Base-by-base conservation (phyloP, 2,113 vertebrate species). In the Kryptolebias marmoratus region DNA sequence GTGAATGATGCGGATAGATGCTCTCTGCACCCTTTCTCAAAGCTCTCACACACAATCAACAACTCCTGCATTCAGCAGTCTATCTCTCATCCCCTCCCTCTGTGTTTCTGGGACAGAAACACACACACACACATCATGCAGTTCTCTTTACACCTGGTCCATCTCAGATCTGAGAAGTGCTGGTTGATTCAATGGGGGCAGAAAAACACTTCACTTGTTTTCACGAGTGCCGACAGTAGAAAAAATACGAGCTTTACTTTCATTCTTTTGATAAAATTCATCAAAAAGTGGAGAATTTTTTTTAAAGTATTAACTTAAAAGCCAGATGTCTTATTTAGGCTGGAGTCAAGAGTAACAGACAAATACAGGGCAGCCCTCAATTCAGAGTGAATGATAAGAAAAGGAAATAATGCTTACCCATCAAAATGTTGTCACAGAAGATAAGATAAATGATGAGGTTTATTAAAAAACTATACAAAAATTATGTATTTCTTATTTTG, bases 1-100 rank as follows among this genome's bases (percentile, higher is more conserved):
- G 83, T 85, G 89, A 91, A 88, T 87, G 91, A 91, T 89, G 90
- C 80, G 89, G 89, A 92, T 87, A 91, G 84, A 91, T 90, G 87
- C 90, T 89, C 86, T 88, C 89, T 82, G 83, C 80, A 85, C 70
- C 78, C 86, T 88, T 90, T 90, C 89, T 87, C 86, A 81, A 78
- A 89, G 91, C 89, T 91, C 87, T 91, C 88, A 87, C 83, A 81
- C 75, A 88, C 88, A 88, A 90, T 91, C 89, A 90, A 81, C 88
- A 85, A 75, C 78, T 80, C 72, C 81, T 80, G 87, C 71, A 86
- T 89, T 90, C 79, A 86, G 83, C 83, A 69, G 68, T 77, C 72
- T 68, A 74, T 73, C 80, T 83, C 87, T 75, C 82, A 82, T 82
- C 77, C 73, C 75, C 64, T 56, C 68, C 36, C 57, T 58, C 30